Base-by-base conservation (phyloP, 2,888 invertebrate genomes). In the Mesorhabditis sp. region DNA sequence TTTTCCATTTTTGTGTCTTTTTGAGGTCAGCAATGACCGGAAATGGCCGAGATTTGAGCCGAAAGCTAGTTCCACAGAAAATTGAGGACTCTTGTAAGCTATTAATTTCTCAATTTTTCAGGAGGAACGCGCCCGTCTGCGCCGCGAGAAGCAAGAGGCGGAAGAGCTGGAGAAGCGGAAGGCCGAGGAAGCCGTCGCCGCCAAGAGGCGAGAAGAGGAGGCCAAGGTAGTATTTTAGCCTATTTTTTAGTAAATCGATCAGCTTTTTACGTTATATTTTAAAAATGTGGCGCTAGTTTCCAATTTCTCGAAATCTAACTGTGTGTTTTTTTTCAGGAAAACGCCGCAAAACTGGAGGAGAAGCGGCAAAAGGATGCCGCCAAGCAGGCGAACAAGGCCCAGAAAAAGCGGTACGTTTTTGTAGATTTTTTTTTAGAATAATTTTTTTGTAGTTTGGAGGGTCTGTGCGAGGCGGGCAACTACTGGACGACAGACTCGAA, bases 281-380 rank as follows among this genome's bases (percentile, higher is more conserved):
- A 2, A 28, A 28, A 28, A 28, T 28, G 28, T 28, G 28, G 2
- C 28, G 28, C 28, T 28, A 28, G 28, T 28, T 28, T 28, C 2
- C 28, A 28, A 28, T 28, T 28, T 28, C 28, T 28, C 28, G 28
- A 28, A 28, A 28, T 28, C 28, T 28, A 28, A 28, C 28, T 28
- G 10, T 58, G 10, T 58, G 28, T 28, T 28, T 28, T 13, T 58
- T 58, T 74, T 78, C 86, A 74, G 76, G 83, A 76, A 65, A 78
- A 85, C 62, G 82, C 91, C 68, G 93, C 13, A 61, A 93, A 95
- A 83, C 90, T 90, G 15, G 90, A 91, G 78, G 95, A 94, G 86
- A 93, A 92, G 86, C 91, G 91, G 58, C 87, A 95, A 50, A 92
- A 94, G 79, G 93, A 92, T 84, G 94, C 75, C 63, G 75, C 77